Evolutionary conservation across 2,888 invertebrate species (phyloP).

Genomic region (Luperina testacea): DNA sequence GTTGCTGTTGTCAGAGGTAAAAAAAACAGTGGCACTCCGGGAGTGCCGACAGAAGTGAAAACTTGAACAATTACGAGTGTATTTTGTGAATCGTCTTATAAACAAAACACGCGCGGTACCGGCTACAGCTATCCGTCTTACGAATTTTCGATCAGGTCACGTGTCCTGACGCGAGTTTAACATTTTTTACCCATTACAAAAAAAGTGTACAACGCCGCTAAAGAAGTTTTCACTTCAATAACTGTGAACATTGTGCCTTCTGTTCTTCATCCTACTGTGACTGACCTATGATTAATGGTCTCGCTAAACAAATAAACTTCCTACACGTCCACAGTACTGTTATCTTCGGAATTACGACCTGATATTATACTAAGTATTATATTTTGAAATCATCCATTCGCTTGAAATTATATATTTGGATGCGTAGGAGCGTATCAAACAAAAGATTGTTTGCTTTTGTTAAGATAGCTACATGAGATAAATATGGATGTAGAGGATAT

Average conservation of each 20-base stretch:
- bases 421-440: constrained; percentile 50
- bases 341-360: constrained; percentile 49
- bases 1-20: too few species aligned
- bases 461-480: constrained; percentile 17
- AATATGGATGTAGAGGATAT: constrained; percentile 5
- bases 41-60: too few species aligned
- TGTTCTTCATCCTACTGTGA: not conserved
- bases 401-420: constrained; percentile 54
- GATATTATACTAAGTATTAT: constrained; percentile 60
- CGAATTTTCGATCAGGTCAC: too few species aligned
- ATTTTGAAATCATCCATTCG: constrained; percentile 53
- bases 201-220: too few species aligned
- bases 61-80: too few species aligned
- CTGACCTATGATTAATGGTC: constrained; percentile 58
- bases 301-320: constrained; percentile 60
- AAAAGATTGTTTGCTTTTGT: constrained; percentile 45
- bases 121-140: too few species aligned
- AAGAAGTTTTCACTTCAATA: not conserved
- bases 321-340: constrained; percentile 55
- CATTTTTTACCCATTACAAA: too few species aligned
- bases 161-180: too few species aligned
- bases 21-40: too few species aligned
- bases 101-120: too few species aligned
- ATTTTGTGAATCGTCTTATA: too few species aligned
- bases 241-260: constrained; percentile 23